phyloP scores from a whole-genome alignment of 2,113 vertebrate genomes.

The Nyctereutes procyonoides region DNA sequence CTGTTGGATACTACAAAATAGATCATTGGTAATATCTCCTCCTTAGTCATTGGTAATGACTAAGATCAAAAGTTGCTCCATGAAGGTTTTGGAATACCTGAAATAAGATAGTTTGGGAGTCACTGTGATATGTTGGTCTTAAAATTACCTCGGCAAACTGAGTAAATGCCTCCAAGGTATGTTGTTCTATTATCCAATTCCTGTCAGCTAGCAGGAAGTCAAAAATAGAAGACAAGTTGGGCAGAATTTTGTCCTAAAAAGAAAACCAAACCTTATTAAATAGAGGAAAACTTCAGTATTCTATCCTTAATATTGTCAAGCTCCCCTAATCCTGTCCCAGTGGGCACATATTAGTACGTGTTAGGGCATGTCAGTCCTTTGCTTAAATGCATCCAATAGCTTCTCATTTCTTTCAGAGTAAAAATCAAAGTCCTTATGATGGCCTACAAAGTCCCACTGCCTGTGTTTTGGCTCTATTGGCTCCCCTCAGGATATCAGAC shows the following conservation, averaged over 20 bases:
- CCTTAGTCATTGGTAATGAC: background rate
- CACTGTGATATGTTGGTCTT: background rate
- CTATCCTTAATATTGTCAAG: background rate
- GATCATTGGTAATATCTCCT: background rate
- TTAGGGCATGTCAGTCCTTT: background rate
- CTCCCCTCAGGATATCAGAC: background rate
- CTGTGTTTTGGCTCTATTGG: too few species aligned
- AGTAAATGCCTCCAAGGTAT: conserved; percentile 93
- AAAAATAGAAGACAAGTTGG: conserved; percentile 90
- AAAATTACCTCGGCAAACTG: conserved; percentile 93
- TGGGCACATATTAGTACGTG: background rate
- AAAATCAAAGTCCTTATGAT: background rate
- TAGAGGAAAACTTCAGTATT: background rate
- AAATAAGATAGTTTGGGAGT: background rate
- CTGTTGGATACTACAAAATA: background rate
- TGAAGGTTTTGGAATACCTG: background rate
- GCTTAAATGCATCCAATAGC: background rate
- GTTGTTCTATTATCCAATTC: conserved; percentile 93
- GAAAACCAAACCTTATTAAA: conserved; percentile 36
- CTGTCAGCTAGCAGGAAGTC: conserved; percentile 87
- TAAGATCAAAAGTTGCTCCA: background rate
- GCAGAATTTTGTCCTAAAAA: conserved; percentile 90
- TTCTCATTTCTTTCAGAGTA: background rate
- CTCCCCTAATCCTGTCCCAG: background rate
- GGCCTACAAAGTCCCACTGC: background rate